phyloP scores from a whole-genome alignment of 2,797 vertebrate species.

The Eutrigla gurnardus region DNA sequence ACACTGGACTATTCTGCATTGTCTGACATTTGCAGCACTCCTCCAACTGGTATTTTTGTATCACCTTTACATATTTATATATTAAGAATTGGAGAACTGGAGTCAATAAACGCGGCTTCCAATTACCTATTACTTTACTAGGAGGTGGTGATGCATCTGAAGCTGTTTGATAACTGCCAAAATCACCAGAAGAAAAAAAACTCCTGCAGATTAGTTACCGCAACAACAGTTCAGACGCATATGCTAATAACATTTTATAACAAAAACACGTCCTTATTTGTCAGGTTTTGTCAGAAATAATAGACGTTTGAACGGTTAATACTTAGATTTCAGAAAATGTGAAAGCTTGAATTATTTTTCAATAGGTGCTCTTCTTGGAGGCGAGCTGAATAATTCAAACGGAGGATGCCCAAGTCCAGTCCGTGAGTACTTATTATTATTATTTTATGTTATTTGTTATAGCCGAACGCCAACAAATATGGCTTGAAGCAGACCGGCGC shows the following conservation, averaged over 20 bases:
- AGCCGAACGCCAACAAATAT: not conserved
- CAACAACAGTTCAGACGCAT: not conserved
- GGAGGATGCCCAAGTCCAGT: slow-evolving; percentile 97
- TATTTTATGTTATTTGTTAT: not conserved
- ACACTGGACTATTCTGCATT: slow-evolving; percentile 28
- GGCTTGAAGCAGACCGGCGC: not conserved
- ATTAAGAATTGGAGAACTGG: not conserved
- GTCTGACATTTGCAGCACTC: slow-evolving; percentile 37
- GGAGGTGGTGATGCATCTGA: not conserved
- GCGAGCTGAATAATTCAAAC: slow-evolving; percentile 94
- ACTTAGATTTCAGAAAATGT: not conserved
- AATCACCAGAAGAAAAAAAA: not conserved
- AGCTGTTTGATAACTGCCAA: not conserved
- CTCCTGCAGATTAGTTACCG: not conserved
- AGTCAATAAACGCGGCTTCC: not conserved
- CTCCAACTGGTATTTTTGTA: not conserved
- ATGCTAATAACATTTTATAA: not conserved
- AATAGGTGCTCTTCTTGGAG: slow-evolving; percentile 93
- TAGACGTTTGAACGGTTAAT: not conserved
- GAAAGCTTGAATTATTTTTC: slow-evolving; percentile 21
- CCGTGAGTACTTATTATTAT: slow-evolving; percentile 85
- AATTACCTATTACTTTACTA: not conserved
- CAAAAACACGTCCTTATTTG: not conserved
- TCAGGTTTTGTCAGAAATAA: not conserved
- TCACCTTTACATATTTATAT: not conserved